phyloP scores from a whole-genome alignment of 2,888 invertebrate genomes.

The Sepiola atlantica region DNA sequence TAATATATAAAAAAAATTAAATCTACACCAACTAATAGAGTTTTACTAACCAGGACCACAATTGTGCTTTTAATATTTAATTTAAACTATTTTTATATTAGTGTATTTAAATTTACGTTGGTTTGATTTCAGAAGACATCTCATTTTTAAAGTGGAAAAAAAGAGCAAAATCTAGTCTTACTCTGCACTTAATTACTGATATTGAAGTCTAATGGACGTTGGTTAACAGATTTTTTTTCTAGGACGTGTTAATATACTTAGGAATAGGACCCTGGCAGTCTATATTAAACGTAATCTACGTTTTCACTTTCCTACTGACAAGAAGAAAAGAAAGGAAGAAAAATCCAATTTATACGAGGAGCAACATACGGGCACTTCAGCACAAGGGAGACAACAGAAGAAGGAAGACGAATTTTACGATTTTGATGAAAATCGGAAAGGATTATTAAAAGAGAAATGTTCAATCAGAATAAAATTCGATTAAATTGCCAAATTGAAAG shows the following conservation, averaged over 20 bases:
- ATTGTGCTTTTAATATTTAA: not conserved
- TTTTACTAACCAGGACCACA: not conserved
- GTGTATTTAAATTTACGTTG: not conserved
- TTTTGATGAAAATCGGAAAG: too few species aligned
- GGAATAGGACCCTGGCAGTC: not conserved
- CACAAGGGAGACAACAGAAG: too few species aligned
- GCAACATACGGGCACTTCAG: not conserved
- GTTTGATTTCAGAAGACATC: constrained; percentile 12
- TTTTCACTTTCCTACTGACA: not conserved
- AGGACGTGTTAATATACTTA: not conserved
- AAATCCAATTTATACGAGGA: not conserved
- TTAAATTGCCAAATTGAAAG: too few species aligned
- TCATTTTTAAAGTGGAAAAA: not conserved
- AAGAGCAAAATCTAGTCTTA: not conserved
- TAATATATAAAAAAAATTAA: not conserved
- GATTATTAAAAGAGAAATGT: too few species aligned
- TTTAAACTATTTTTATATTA: not conserved
- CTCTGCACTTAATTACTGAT: not conserved
- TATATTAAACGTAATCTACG: not conserved
- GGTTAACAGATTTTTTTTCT: not conserved
- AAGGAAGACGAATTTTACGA: too few species aligned
- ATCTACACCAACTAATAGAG: not conserved
- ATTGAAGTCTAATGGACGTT: not conserved
- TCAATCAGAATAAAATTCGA: too few species aligned
- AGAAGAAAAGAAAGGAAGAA: not conserved